phyloP scores from a whole-genome alignment of 1,140 invertebrate species.

The Drosophila pachea region DNA sequence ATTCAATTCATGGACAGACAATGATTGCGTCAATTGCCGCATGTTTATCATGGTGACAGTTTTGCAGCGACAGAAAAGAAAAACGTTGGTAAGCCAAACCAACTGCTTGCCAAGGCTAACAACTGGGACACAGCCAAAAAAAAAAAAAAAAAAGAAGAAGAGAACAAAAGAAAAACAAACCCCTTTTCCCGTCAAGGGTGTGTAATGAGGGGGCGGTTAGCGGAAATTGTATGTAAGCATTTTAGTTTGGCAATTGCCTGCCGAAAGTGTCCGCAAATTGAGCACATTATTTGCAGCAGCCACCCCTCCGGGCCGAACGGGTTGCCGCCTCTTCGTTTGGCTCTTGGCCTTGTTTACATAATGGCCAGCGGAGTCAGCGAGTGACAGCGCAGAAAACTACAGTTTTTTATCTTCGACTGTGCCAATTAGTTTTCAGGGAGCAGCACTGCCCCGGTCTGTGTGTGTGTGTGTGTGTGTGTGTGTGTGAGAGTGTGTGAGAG shows the following conservation, averaged over 20 bases:
- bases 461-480: too few species aligned
- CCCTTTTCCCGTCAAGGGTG: neutral
- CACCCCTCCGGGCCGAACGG: slow-evolving; percentile 13
- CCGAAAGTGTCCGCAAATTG: slow-evolving; percentile 47
- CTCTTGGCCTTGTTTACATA: slow-evolving; percentile 46
- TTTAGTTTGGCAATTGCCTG: slow-evolving; percentile 67
- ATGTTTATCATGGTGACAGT: slow-evolving; percentile 75
- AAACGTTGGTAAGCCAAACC: slow-evolving; percentile 27
- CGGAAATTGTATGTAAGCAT: slow-evolving; percentile 60
- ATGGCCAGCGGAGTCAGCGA: slow-evolving; percentile 37
- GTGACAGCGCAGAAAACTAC: slow-evolving; percentile 16
- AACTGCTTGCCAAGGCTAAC: slow-evolving; percentile 21
- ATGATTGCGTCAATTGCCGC: slow-evolving; percentile 76
- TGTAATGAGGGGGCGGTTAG: slow-evolving; percentile 18
- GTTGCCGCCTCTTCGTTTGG: slow-evolving; percentile 1
- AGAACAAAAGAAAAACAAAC: too few species aligned
- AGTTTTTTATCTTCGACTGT: slow-evolving; percentile 18
- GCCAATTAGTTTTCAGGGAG: slow-evolving; percentile 57
- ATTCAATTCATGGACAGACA: slow-evolving; percentile 76
- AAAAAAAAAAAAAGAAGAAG: too few species aligned
- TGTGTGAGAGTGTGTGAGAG: too few species aligned
- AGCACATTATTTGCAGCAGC: slow-evolving; percentile 30
- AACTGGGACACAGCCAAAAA: slow-evolving; percentile 22
- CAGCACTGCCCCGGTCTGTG: neutral
- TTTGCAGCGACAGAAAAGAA: slow-evolving; percentile 5